phyloP scores from a whole-genome alignment of 1,140 invertebrate species.

The Diachasma alloeum region DNA sequence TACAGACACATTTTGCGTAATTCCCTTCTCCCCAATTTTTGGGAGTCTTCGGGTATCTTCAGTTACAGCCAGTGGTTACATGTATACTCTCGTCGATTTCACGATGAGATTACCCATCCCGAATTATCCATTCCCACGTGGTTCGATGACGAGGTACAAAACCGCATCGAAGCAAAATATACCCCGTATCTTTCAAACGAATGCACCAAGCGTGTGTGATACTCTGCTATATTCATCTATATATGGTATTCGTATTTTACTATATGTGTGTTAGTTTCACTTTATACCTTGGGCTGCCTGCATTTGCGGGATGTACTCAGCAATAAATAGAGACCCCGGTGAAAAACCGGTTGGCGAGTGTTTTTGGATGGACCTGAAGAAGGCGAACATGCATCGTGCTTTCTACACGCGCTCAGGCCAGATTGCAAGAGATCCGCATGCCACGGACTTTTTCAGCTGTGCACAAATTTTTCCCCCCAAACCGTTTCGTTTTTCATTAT shows the following conservation, averaged over 20 bases:
- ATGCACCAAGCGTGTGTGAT: neutral
- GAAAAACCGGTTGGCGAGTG: constrained; percentile 26
- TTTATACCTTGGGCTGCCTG: constrained; percentile 11
- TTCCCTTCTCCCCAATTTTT: neutral
- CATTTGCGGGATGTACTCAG: constrained; percentile 21
- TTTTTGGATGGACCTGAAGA: constrained; percentile 17
- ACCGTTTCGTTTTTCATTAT: neutral
- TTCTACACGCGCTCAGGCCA: constrained; percentile 1
- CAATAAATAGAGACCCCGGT: constrained; percentile 30
- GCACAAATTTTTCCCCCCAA: neutral
- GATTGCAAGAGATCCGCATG: constrained; percentile 19
- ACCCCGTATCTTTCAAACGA: constrained; percentile 3
- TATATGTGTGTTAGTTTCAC: neutral
- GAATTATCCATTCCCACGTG: constrained; percentile 32
- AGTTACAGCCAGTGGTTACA: neutral
- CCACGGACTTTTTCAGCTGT: constrained; percentile 16
- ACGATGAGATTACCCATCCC: constrained; percentile 28
- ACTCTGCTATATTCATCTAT: neutral
- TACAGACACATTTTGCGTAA: neutral
- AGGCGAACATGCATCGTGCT: constrained; percentile 19
- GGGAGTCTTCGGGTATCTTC: neutral
- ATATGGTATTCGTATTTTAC: neutral
- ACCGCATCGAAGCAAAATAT: constrained; percentile 6
- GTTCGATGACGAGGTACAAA: constrained; percentile 29
- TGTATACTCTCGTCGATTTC: constrained; percentile 22